A percentile compares a stretch with the other conserved stretches of the same genome.
Evolutionary conservation across 2,888 invertebrate genomes (phyloP).

Genomic region (Nemotelus pantherinus): DNA sequence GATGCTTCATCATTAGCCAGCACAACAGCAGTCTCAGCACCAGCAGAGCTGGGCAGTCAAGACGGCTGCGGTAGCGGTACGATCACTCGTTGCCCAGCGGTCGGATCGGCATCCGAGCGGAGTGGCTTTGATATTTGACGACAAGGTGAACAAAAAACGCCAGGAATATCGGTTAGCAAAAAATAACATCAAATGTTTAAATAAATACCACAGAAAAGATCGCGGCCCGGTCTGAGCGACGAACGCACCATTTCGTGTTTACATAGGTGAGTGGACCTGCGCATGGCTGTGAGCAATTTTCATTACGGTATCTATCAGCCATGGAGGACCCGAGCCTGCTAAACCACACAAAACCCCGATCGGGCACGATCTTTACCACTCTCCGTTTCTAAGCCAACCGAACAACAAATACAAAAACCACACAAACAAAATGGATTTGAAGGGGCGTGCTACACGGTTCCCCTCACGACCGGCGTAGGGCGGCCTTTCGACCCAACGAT

Average conservation of each 20-base stretch:
- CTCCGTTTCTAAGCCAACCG: not conserved
- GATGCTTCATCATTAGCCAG: conserved; percentile 22
- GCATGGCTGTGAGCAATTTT: not conserved
- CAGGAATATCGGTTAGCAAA: not conserved
- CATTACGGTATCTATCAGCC: not conserved
- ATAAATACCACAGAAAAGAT: not conserved
- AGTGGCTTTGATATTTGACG: conserved; percentile 13
- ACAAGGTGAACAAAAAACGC: not conserved
- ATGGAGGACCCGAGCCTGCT: not conserved
- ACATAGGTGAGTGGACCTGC: not conserved
- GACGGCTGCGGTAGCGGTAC: not conserved
- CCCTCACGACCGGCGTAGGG: not conserved
- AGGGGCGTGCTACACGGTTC: not conserved
- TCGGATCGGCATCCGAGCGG: conserved; percentile 23
- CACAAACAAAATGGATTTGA: not conserved
- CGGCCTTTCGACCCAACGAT: not conserved
- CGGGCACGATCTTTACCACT: not conserved
- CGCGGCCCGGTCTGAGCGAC: not conserved
- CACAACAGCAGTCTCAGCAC: too few relatives aligned
- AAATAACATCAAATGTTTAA: not conserved
- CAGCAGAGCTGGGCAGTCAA: too few relatives aligned
- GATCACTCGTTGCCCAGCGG: conserved; percentile 1
- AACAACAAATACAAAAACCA: not conserved
- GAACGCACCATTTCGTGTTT: not conserved
- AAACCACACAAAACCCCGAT: not conserved